A percentile compares a stretch with the other conserved stretches of the same genome.
Evolutionary conservation across 2,113 vertebrate species (phyloP).

Genomic region (Maccullochella peelii): DNA sequence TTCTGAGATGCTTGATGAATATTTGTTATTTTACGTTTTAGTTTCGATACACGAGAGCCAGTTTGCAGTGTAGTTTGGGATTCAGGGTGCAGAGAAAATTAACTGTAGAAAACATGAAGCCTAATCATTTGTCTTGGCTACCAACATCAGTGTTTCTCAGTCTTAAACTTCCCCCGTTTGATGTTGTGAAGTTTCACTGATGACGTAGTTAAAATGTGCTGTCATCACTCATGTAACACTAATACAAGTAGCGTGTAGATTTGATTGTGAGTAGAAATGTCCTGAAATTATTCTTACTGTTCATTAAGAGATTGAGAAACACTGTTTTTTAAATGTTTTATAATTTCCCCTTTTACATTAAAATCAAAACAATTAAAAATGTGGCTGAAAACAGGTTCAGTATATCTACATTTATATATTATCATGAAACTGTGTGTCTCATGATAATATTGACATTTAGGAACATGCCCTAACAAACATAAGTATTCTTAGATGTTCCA

Average conservation of each 20-base stretch:
- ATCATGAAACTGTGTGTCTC: neutral
- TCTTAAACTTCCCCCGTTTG: constrained; percentile 18
- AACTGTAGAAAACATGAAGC: constrained; percentile 18
- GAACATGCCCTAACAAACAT: constrained; percentile 39
- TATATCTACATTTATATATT: neutral
- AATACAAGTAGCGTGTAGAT: neutral
- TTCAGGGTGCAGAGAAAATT: constrained; percentile 34
- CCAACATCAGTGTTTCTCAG: constrained; percentile 63
- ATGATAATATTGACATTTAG: constrained; percentile 37
- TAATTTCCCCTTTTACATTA: neutral
- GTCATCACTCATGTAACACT: neutral
- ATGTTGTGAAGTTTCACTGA: neutral
- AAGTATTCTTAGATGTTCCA: constrained; percentile 38
- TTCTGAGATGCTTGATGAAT: neutral
- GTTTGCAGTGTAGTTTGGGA: constrained; percentile 77
- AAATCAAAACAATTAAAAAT: constrained; percentile 3
- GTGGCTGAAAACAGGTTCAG: neutral
- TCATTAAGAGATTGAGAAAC: constrained; percentile 58
- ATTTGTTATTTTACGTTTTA: neutral
- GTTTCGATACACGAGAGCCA: neutral
- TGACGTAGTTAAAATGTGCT: neutral
- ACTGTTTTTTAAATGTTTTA: neutral
- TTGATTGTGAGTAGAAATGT: neutral
- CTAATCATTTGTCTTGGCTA: constrained; percentile 29
- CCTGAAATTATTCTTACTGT: too few species aligned